Base-by-base conservation (phyloP, 2,113 vertebrate genomes). In the Puma concolor region DNA sequence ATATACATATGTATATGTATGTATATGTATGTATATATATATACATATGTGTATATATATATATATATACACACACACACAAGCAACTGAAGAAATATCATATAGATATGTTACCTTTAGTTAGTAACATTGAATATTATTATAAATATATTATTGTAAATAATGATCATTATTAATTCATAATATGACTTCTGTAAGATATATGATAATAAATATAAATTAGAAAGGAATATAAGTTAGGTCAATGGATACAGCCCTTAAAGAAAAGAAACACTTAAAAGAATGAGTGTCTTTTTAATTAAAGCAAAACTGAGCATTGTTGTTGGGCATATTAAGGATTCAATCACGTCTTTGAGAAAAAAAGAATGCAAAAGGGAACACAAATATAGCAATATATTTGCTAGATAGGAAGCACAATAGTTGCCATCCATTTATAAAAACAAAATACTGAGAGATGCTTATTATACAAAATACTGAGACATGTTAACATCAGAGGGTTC, bases 351-450 rank as follows among this genome's bases (percentile, higher is more conserved):
- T 69, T 23, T 87, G n/a, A 94, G 41, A 44, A 87, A 54, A 77
- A 92, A 57, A 63, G 16, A 95, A 52, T 85, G 67, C 50, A 72
- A 90, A 85, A 88, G 54, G 50, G 29, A 76, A 64, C 5, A 92
- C 52, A 82, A 90, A 95, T 48, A 77, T 31, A 77, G 74, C 41
- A 77, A 77, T 77, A 77, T 31, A 76, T 77, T 29, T 29, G 10
- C 74, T 88, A 81, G 50, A 94, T 3, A 66, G 36, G 27, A 79
- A 89, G 16, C 71, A 81, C 41, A 85, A 88, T 52, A 93, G 17
- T 76, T 89, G 82, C 33, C 72, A 94, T 60, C 60, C 60, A 88
- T 69, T 14, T 79, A 38, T 89, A 93, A 94, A 87, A 90, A 85
- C 5, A 83, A 91, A 64, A 23, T 76, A 50, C 31, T 71, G 44